Evolutionary conservation across 30 jellyfish, hydroid and myxozoan species (phyloP).

Genomic region (Turritopsis rubra): DNA sequence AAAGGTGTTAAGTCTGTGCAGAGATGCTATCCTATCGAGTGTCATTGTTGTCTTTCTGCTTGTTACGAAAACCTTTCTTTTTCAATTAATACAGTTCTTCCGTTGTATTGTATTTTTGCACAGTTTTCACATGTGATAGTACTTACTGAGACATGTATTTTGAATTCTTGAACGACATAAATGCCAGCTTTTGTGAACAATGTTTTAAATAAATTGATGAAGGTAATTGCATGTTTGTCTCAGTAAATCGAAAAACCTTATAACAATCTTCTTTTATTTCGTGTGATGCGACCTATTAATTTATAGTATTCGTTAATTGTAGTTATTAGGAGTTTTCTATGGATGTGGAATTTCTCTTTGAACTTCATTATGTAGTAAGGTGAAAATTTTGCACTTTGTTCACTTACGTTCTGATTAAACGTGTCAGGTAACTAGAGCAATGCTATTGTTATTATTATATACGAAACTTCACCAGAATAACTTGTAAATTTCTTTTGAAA

Average conservation of each 20-base stretch:
- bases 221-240: background rate
- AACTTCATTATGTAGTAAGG: background rate
- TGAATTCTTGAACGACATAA: background rate
- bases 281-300: constrained; percentile 7
- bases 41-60: background rate
- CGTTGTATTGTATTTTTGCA: background rate
- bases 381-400: background rate
- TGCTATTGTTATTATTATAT: background rate
- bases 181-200: no score
- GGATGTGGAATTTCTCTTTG: background rate
- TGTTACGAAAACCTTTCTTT: background rate
- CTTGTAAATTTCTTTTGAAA: background rate
- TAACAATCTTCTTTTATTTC: no score
- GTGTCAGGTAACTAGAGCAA: background rate
- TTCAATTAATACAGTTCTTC: background rate
- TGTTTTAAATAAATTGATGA: background rate
- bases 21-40: background rate
- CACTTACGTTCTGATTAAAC: background rate
- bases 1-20: background rate
- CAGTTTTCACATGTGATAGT: background rate
- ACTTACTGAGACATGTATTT: background rate
- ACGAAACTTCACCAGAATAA: background rate
- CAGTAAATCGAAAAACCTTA: background rate
- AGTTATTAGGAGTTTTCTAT: background rate
- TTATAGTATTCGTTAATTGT: constrained; percentile 9